Base-by-base conservation (phyloP, 2,888 invertebrate genomes). In the Brachyptera risi region DNA sequence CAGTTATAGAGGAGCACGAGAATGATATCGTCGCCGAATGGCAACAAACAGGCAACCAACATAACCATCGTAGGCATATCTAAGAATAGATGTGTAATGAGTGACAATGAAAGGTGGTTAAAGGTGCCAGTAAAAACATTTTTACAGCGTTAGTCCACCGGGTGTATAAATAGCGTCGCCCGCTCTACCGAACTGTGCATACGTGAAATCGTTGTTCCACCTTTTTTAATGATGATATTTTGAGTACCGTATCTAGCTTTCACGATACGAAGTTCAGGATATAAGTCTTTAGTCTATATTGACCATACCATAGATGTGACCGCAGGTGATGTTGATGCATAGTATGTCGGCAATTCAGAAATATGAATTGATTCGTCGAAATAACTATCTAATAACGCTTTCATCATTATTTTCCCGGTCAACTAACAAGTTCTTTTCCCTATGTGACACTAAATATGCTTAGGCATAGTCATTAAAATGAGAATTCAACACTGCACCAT, bases 321-420 rank as follows among this genome's bases (percentile, higher is more conserved):
- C 19, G 59, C 9, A 26, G 54, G 31, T 19, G 49, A 31, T 9
- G 58, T 31, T 3, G 61, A 17, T n/a, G 61, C 38, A 37, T 59
- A 62, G 35, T 42, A 62, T 31, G 58, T 59, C 15, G 58, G 54
- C 26, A 59, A 62, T 26, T 62, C 58, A 23, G 54, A 44, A 15
- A 59, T 42, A n/a, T 58, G 27, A 19, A 61, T 59, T 44, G 60
- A 65, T 27, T 63, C 64, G 17, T 68, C 68, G 61, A 66, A 68
- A 57, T 67, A 66, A 68, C 68, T 67, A 49, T 68, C 68, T 38
- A 68, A 58, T 35, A 69, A 40, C 23, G 68, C 64, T 62, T 69
- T 68, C 69, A 69, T 69, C 57, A 58, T 59, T 21, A 19, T 3
- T 19, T 17, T 13, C 31, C 56, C 42, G 13, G 23, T 31, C 54